phyloP scores from a whole-genome alignment of 2,113 vertebrate genomes.

The Eulacestoma nigropectus region DNA sequence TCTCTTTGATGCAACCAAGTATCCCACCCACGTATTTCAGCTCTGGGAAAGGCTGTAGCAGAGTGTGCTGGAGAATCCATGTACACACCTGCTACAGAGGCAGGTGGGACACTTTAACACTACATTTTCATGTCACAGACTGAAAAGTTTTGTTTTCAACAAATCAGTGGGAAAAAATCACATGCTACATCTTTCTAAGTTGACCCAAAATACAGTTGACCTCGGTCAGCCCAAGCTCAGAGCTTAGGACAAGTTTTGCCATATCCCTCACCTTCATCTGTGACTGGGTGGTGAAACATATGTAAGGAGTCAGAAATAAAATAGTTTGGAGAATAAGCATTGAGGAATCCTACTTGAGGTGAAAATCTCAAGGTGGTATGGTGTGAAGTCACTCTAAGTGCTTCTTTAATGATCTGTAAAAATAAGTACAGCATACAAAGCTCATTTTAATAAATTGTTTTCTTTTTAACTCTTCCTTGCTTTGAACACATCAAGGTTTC shows the following conservation, averaged over 20 bases:
- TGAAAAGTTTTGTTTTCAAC: neutral
- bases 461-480: neutral
- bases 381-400: neutral
- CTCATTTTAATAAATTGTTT: neutral
- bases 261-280: neutral
- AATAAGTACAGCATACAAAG: neutral
- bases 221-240: accelerated
- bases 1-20: neutral
- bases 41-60: neutral
- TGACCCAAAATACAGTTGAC: neutral
- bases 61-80: neutral
- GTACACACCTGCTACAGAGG: neutral
- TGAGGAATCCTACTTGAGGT: neutral
- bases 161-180: neutral
- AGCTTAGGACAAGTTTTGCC: neutral
- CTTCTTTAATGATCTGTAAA: neutral
- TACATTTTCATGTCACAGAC: neutral
- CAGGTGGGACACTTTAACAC: neutral
- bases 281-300: neutral
- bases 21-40: accelerated
- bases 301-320: neutral
- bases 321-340: neutral
- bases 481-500: neutral
- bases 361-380: neutral
- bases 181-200: neutral